A percentile compares a stretch with the other conserved stretches of the same genome.
These are phyloP conservation scores for Clarias pachynema DNA, from an alignment of 2,797 vertebrate species.

Conservation along the genomic window DNA sequence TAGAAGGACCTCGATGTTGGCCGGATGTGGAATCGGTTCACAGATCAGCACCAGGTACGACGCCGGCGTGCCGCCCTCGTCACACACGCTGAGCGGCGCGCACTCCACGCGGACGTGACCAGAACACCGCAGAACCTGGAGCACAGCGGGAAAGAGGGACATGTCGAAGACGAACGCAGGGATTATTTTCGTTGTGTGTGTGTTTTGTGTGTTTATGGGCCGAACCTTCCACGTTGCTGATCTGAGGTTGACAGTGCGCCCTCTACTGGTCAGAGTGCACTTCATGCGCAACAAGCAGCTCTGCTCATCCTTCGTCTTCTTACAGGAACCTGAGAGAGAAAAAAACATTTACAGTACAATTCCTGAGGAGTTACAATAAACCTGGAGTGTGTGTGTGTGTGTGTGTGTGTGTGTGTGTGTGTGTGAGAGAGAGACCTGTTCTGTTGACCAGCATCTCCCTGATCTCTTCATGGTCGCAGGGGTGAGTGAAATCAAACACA, in stretches of 20 bases:
- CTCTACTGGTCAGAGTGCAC: conserved; percentile 94
- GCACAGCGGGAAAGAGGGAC: background rate
- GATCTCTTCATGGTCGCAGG: conserved; percentile 97
- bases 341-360: background rate
- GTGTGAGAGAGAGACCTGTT: conserved; percentile 76
- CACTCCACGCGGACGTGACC: conserved; percentile 83
- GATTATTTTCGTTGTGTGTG: background rate
- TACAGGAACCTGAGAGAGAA: conserved; percentile 79
- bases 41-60: conserved; percentile 95
- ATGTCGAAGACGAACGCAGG: background rate
- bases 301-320: conserved; percentile 86
- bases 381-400: background rate
- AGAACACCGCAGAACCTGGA: conserved; percentile 92
- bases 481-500: conserved; percentile 96
- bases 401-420: background rate
- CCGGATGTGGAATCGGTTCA: conserved; percentile 95
- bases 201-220: background rate
- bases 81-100: background rate
- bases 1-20: conserved; percentile 97
- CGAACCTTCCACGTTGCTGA: conserved; percentile 97
- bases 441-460: conserved; percentile 93
- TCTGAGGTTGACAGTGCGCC: conserved; percentile 97
- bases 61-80: conserved; percentile 69
- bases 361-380: background rate
- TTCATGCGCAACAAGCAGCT: conserved; percentile 97